Conservation (phyloP, 2,797 vertebrate genomes). For the Pterois miles region DNA sequence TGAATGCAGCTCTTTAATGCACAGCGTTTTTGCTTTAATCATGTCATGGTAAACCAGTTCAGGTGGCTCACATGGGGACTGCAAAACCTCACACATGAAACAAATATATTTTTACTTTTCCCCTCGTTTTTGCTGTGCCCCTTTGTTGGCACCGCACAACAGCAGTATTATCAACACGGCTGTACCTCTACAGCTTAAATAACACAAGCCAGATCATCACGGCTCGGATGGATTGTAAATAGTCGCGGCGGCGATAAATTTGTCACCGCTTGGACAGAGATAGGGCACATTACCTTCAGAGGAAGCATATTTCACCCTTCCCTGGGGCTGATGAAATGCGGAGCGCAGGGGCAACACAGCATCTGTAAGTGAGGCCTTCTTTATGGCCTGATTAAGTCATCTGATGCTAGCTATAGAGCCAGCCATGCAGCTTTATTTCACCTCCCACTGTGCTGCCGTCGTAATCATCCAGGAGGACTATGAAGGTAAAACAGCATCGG, state of each 20-base stretch:
- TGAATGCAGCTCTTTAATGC: conserved; percentile 13
- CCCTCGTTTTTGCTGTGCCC: conserved; percentile 4
- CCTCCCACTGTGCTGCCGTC: conserved; percentile 59
- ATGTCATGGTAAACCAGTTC: conserved; percentile 1
- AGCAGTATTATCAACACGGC: conserved; percentile 57
- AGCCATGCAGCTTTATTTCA: conserved; percentile 66
- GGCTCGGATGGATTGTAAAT: conserved; percentile 80
- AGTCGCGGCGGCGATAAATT: conserved; percentile 77
- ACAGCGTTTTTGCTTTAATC: conserved; percentile 12
- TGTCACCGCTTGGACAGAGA: conserved; percentile 77
- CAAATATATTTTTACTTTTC: conserved; percentile 24
- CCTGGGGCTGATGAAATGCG: conserved; percentile 78
- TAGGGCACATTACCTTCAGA: conserved; percentile 84
- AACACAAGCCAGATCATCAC: conserved; percentile 75
- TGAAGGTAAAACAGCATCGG: conserved; percentile 53
- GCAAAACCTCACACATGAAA: conserved; percentile 26
- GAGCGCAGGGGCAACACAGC: conserved; percentile 71
- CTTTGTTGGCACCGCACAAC: conserved; percentile 43
- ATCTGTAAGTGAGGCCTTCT: conserved; percentile 79
- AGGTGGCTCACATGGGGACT: conserved; percentile 1
- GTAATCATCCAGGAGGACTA: conserved; percentile 69
- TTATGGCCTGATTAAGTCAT: conserved; percentile 83
- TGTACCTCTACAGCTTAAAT: conserved; percentile 71
- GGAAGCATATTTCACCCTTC: conserved; percentile 81
- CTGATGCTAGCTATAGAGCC: conserved; percentile 64